Base-by-base conservation (phyloP, 2,888 invertebrate genomes). In the Calephelis perditalis region DNA sequence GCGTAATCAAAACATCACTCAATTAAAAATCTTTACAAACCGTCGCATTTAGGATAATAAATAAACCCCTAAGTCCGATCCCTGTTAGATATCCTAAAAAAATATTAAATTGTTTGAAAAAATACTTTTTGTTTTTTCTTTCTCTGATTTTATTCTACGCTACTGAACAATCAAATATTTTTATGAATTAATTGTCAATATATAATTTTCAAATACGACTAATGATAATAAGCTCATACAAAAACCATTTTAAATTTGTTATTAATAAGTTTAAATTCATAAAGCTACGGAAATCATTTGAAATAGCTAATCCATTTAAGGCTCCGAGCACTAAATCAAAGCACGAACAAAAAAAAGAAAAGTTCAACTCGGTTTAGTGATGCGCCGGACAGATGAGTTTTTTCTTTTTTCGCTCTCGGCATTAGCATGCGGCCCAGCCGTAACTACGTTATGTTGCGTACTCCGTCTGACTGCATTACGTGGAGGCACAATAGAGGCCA, bases 341-440 rank as follows among this genome's bases (percentile, higher is more conserved):
- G 62, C 66, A 65, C 65, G 65, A 64, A 43, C 61, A 45, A 56
- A 65, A 66, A 61, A 55, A 40, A 62, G 61, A 64, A 66, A 68
- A 63, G 60, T 57, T 56, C 52, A 56, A 61, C 61, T 64, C 64
- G 63, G 62, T 62, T 66, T 65, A 67, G 64, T 62, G 62, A 65
- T 58, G 67, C 69, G 66, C 65, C 63, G 67, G 65, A 66, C 65
- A 61, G 64, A 68, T 72, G 65, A 69, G 70, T 71, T 70, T 67
- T 66, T 70, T 73, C 71, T 72, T 73, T 76, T 76, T 66, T 63
- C 60, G 59, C 62, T 56, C 62, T 58, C 61, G 59, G 63, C 66
- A 86, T 88, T 86, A 86, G 82, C 85, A 88, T 87, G 84, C 84
- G 77, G 75, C 72, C 71, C 78, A 75, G 74, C 79, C 73, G 82